phyloP scores from a whole-genome alignment of 2,888 invertebrate genomes.

The Chloromyia formosa region DNA sequence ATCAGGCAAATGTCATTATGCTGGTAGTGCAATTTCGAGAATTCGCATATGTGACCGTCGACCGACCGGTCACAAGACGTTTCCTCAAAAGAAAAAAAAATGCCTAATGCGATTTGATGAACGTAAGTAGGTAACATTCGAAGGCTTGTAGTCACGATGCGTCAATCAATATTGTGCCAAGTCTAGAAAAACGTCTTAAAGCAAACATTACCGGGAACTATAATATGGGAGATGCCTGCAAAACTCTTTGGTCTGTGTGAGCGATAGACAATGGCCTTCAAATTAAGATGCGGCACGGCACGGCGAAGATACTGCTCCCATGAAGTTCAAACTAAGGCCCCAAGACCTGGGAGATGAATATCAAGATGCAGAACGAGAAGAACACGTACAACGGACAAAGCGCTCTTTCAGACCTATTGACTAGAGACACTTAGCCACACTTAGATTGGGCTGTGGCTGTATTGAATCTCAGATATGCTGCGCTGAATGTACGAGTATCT shows the following conservation, averaged over 20 bases:
- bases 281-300: constrained; percentile 37
- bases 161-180: constrained; percentile 27
- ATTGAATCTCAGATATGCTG: no score
- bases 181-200: constrained; percentile 27
- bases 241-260: constrained; percentile 9
- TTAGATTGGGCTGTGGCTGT: constrained; percentile 21
- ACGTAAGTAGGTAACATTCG: constrained; percentile 39
- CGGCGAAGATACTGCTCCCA: constrained; percentile 18
- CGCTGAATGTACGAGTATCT: background rate
- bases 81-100: constrained; percentile 21
- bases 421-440: constrained; percentile 23
- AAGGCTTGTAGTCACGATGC: constrained; percentile 48
- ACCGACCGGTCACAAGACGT: constrained; percentile 28
- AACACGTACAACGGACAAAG: constrained; percentile 10
- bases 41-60: constrained; percentile 35
- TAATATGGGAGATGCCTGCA: constrained; percentile 3
- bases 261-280: constrained; percentile 43
- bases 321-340: background rate
- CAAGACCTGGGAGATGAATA: background rate
- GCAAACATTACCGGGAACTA: constrained; percentile 18
- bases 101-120: constrained; percentile 31
- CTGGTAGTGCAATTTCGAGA: background rate
- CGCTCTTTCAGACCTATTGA: constrained; percentile 5
- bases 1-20: no score
- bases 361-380: constrained; percentile 12